Base-by-base conservation (phyloP, 2,797 vertebrate genomes). In the Huso huso region DNA sequence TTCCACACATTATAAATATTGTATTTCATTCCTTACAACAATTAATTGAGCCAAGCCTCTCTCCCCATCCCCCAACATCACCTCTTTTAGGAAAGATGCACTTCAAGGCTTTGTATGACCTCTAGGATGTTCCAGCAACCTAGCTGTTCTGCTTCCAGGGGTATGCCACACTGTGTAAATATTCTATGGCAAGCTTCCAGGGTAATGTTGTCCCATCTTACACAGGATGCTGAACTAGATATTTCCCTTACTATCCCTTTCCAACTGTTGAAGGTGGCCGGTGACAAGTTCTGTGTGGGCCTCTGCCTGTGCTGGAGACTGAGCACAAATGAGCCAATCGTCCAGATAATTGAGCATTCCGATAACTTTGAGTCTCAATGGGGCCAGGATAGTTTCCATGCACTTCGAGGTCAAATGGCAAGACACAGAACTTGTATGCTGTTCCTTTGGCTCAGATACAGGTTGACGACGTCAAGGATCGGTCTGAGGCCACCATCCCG, bases 211-310 rank as follows among this genome's bases (percentile, higher is more conserved):
- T 15, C 71, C 64, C 68, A 62, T 72, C 37, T 37, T 37, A 37
- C 37, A 37, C 69, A 66, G 72, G 63, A 74, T 75, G 68, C 13
- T 83, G 78, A 84, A 80, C 77, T 69, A 81, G 73, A 83, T 78
- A 80, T 79, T 84, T 87, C 76, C 81, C 77, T 80, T 75, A 65
- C 57, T 77, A 81, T 81, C 57, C 67, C 73, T 76, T 77, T 66
- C 69, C 68, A 18, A 18, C 15, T 1, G 15, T 18, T 18, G 15
- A 18, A 18, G 15, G 15, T 18, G 15, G 15, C 15, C 15, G 15
- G 15, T 18, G 15, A 18, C 15, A 18, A 1, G 15, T 18, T 18
- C 15, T 18, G 15, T 18, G 15, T 18, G 15, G 15, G 15, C 15
- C 15, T 18, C 15, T 18, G 15, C 15, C 15, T 18, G 15, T 18